These are phyloP conservation scores for Arbacia lixula DNA, from an alignment of 53 echinoderm and acorn worm species.

Conservation along the genomic window DNA sequence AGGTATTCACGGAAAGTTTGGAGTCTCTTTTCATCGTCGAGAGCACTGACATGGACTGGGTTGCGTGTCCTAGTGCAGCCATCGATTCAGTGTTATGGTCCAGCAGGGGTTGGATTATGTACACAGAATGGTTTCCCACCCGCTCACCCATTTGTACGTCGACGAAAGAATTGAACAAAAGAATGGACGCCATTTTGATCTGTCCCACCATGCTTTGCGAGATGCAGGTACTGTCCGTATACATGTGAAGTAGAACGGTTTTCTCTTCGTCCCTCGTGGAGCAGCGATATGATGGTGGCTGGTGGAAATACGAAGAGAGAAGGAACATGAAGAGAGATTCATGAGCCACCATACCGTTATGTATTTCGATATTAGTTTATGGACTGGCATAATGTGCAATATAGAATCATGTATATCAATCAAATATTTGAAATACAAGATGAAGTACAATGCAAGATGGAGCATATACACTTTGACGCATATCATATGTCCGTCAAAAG, in stretches of 20 bases:
- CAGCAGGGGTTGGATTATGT: constrained; percentile 64
- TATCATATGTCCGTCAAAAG: no score
- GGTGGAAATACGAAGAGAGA: not conserved
- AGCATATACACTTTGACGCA: no score
- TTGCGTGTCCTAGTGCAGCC: constrained; percentile 29
- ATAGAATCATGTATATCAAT: no score
- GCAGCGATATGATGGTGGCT: constrained; percentile 84
- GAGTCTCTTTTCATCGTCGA: constrained; percentile 60
- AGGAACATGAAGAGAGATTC: no score
- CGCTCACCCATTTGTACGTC: constrained; percentile 81
- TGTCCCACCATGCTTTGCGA: constrained; percentile 96
- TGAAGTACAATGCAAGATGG: no score
- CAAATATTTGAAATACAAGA: no score
- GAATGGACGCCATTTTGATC: constrained; percentile 89
- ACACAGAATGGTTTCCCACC: constrained; percentile 63
- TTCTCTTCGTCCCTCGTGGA: constrained; percentile 63
- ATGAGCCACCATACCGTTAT: no score
- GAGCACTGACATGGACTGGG: constrained; percentile 31
- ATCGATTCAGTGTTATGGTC: constrained; percentile 43
- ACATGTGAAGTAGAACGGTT: constrained; percentile 74
- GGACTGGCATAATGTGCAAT: no score
- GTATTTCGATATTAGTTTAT: no score
- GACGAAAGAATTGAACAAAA: constrained; percentile 93
- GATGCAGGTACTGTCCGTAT: constrained; percentile 83
- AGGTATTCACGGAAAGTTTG: constrained; percentile 72